Evolutionary conservation across 2,113 vertebrate genomes (phyloP), one percentile per base, ranked within the genome.

Genomic region (Erythrocercus mccallii): DNA sequence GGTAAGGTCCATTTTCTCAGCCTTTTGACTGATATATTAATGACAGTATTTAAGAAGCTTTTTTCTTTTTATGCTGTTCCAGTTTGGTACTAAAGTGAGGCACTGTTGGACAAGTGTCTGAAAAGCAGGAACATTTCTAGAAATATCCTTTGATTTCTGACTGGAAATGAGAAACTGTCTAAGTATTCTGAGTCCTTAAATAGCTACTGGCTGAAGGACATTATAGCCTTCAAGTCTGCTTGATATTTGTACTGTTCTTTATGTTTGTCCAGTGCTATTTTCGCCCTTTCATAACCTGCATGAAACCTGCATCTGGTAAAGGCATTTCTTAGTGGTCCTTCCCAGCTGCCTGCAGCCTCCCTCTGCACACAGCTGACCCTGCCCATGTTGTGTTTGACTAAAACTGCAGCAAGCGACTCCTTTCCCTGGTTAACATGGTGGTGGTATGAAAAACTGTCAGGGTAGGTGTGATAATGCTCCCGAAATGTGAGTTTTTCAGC

Each of bases 91-190:
- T 82, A 27, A 81, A 93, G 19, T 45, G 44, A 88, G 65, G 58
- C 62, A 45, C 2, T 58, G 42, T 11, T 65, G 72, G 42, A 56
- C 20, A 48, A 58, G 23, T 30, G 27, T 84, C 28, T 47, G 92
- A 79, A 89, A 71, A 68, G 22, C 40, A n/a, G 66, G 57, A 93
- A 53, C 11, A 6, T 80, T 81, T 85, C 38, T 91, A 68, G 92
- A 94, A 90, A 81, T 79, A 81, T 10, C 40, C 20, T 81, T 86
- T 91, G 73, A 61, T 89, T 94, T 87, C 62, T 76, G 66, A 48
- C 66, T 96, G 81, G 78, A 90, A 91, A 85, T 57, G 81, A 48
- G 60, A 92, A 96, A 60, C 84, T 86, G 6, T 81, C 62, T 80
- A 79, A 91, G 85, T 87, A 81, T 48, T 87, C 38, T 5, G 28